Conservation (phyloP, 2,113 vertebrate species). For the Motacilla tschutschensis region DNA sequence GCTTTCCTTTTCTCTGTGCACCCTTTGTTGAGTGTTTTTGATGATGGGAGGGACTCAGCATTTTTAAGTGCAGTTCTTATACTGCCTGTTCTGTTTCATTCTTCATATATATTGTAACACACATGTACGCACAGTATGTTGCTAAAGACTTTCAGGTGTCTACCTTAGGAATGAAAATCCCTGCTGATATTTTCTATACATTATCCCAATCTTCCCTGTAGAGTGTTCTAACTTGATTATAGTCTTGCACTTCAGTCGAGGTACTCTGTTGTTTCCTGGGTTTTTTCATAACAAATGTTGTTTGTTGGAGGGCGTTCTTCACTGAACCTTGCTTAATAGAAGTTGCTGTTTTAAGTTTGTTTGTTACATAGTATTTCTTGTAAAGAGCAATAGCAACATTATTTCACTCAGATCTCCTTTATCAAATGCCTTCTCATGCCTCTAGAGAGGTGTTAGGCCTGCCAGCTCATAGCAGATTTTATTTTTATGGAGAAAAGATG, state of each 20-base stretch:
- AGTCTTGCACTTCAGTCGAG: background rate
- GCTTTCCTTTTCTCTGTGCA: background rate
- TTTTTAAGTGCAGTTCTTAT: background rate
- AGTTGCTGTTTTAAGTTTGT: background rate
- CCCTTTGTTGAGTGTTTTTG: background rate
- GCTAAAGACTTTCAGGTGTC: background rate
- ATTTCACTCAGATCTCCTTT: background rate
- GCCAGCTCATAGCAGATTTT: background rate
- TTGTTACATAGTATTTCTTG: background rate
- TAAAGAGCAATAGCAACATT: background rate
- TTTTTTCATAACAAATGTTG: background rate
- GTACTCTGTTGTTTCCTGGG: background rate
- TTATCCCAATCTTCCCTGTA: background rate
- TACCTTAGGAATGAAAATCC: background rate
- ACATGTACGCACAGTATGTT: background rate
- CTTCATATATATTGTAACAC: background rate
- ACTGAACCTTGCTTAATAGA: background rate
- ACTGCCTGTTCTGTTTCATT: background rate
- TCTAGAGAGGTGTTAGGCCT: background rate
- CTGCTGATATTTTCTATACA: background rate
- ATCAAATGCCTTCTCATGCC: background rate
- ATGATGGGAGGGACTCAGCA: background rate
- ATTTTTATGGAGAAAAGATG: background rate
- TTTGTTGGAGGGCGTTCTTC: background rate
- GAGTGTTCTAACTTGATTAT: background rate